Evolutionary conservation across 2,113 vertebrate species (phyloP).

Genomic region (Pterocles gutturalis): DNA sequence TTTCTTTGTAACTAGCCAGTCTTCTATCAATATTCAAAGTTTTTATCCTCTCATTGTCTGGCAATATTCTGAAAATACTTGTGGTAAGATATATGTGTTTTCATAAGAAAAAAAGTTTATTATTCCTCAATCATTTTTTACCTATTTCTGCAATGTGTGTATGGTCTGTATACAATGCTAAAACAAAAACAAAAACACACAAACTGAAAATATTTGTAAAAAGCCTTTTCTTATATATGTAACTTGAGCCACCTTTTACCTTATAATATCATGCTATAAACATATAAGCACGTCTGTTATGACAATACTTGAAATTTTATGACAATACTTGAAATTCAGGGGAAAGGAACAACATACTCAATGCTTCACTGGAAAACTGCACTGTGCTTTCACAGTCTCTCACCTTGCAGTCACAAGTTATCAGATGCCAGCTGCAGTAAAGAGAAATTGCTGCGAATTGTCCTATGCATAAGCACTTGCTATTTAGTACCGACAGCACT

Average conservation of each 20-base stretch:
- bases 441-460: neutral
- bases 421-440: neutral
- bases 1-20: neutral
- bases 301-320: neutral
- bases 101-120: neutral
- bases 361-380: neutral
- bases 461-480: neutral
- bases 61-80: neutral
- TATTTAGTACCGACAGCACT: neutral
- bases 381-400: neutral
- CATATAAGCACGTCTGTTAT: neutral
- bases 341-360: neutral
- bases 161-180: no score
- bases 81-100: neutral
- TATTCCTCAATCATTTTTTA: neutral
- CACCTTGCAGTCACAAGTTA: neutral
- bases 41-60: neutral
- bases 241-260: neutral
- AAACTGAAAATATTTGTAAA: neutral
- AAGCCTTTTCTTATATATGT: fast-evolving
- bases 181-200: neutral
- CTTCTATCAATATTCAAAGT: neutral
- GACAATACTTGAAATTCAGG: neutral
- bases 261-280: neutral
- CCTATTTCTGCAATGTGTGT: neutral